These are phyloP conservation scores for Brachymystax lenok DNA, from an alignment of 2,797 vertebrate genomes.

Conservation along the genomic window DNA sequence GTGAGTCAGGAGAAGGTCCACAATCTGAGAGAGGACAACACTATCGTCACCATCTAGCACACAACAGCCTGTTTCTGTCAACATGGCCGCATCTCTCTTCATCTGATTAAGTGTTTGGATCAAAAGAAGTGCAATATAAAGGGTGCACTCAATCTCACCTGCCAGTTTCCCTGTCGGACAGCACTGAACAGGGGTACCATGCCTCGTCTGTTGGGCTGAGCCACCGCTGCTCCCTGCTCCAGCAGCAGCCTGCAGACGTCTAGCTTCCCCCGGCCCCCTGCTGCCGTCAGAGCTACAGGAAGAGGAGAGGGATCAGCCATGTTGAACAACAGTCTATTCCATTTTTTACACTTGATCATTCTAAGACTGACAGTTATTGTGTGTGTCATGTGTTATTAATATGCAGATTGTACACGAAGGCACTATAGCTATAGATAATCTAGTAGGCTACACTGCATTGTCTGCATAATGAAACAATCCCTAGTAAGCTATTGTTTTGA, in stretches of 20 bases:
- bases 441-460: too few relatives aligned
- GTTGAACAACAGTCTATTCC: not conserved
- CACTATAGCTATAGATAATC: too few relatives aligned
- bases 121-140: not conserved
- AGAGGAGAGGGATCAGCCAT: not conserved
- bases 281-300: conserved; percentile 88
- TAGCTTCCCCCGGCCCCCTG: conserved; percentile 92
- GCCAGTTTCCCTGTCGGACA: conserved; percentile 96
- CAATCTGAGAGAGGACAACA: conserved; percentile 78
- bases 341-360: too few relatives aligned
- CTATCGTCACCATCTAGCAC: conserved; percentile 8
- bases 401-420: too few relatives aligned
- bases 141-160: conserved; percentile 75
- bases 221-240: conserved; percentile 93
- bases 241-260: conserved; percentile 92
- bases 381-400: too few relatives aligned
- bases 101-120: too few relatives aligned
- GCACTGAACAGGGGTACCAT: conserved; percentile 94
- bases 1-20: conserved; percentile 91
- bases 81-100: too few relatives aligned
- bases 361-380: too few relatives aligned
- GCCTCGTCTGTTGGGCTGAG: conserved; percentile 91
- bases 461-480: too few relatives aligned
- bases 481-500: too few relatives aligned
- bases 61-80: not conserved